Percentiles rank a stretch among this genome's conserved stretches.
Evolutionary conservation across 2,113 vertebrate species (phyloP).

Genomic region (Pogona vitticeps): DNA sequence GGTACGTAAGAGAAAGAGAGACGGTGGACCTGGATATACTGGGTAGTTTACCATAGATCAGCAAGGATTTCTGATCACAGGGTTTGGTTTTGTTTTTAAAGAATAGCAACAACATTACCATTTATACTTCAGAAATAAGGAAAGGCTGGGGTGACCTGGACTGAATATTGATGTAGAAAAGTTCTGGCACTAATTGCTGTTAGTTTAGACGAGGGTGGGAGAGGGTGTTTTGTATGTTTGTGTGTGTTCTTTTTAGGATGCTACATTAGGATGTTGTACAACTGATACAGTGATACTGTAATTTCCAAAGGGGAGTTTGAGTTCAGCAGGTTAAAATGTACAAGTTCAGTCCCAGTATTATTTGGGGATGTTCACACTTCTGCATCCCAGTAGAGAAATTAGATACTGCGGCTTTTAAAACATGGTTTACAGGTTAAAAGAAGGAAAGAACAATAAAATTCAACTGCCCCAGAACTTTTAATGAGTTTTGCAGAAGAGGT

Average conservation of each 20-base stretch:
- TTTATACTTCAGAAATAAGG: background rate
- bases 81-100: too few species aligned
- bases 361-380: slow-evolving; percentile 79
- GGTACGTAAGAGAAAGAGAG: background rate
- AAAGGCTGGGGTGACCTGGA: too few species aligned
- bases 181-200: too few species aligned
- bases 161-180: too few species aligned
- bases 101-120: background rate
- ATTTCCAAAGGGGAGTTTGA: slow-evolving; percentile 68
- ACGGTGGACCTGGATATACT: background rate
- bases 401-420: slow-evolving; percentile 66
- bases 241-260: slow-evolving; percentile 29
- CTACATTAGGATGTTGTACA: slow-evolving; percentile 58
- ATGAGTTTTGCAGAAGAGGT: slow-evolving; percentile 85
- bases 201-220: slow-evolving; percentile 43
- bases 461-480: slow-evolving; percentile 71
- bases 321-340: slow-evolving; percentile 76
- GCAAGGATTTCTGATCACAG: too few species aligned
- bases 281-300: slow-evolving; percentile 56
- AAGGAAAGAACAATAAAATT: slow-evolving; percentile 67
- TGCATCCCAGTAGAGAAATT: slow-evolving; percentile 75
- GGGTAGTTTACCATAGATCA: background rate
- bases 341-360: slow-evolving; percentile 76
- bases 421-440: slow-evolving; percentile 64
- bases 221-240: too few species aligned